Evolutionary conservation across 2,888 invertebrate genomes (phyloP), one percentile per base, ranked within the genome.

Genomic region (Agonopterix heracliana): DNA sequence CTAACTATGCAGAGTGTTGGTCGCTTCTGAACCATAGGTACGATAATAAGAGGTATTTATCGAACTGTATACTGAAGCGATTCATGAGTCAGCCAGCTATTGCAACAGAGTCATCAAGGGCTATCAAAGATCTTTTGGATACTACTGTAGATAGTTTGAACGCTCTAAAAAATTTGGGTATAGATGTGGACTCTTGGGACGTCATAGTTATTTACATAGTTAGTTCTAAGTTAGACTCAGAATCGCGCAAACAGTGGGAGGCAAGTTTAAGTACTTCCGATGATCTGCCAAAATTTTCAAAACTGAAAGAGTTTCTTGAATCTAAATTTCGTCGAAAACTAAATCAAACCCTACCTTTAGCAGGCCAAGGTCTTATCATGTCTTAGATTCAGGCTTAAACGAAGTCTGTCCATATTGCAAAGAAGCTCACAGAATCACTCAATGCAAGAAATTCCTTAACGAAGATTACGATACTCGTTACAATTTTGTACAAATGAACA

Each of bases 371-470:
- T n/a, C n/a, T n/a, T n/a, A n/a, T n/a, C n/a, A n/a, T n/a, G n/a
- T n/a, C n/a, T n/a, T 45, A 14, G 10, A 12, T 49, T 5, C 38
- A 48, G 2, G 44, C 46, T 44, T 26, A 47, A 42, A 49, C 26
- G 38, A 41, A 5, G 11, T 14, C 35, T 65, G 61, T 54, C 50
- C 46, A 36, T 61, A 52, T 34, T 65, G 64, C 49, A 43, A 49
- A 2, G 60, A 54, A 41, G 7, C 45, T 43, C 64, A 65, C 34
- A 61, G 56, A 46, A 36, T 64, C 7, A 42, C 10, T 35, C 45
- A 44, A 47, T 64, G 60, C 47, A 60, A 64, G 36, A 43, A 36
- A 9, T 64, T 62, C 51, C 45, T 34, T 2, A 57, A 60, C n/a
- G 26, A 48, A 44, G 14, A 50, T 41, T 43, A 45, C 11, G 49